Evolutionary conservation across 1,140 invertebrate species (phyloP).

Genomic region (Leptinotarsa undecemlineata): DNA sequence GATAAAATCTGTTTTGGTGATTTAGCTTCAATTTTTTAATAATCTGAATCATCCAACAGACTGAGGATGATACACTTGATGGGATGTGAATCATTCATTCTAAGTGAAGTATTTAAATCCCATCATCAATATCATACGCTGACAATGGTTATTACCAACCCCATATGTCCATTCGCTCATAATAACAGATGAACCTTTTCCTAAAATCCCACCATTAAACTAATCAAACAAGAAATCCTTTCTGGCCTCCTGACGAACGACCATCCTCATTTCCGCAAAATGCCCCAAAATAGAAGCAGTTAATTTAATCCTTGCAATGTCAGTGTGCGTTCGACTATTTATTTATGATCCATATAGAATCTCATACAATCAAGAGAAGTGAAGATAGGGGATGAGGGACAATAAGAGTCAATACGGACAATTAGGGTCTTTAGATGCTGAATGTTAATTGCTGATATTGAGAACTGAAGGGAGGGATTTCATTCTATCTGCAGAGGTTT

Average conservation of each 20-base stretch:
- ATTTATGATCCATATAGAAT: conserved; percentile 20
- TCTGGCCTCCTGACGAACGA: conserved; percentile 3
- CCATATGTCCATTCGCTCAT: background rate
- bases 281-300: conserved; percentile 15
- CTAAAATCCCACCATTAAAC: conserved; percentile 14
- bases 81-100: too few relatives aligned
- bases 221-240: conserved; percentile 13
- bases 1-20: too few relatives aligned
- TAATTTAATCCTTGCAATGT: conserved; percentile 16
- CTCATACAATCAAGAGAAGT: conserved; percentile 3
- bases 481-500: background rate
- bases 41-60: too few relatives aligned
- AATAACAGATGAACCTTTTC: conserved; percentile 3
- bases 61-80: too few relatives aligned
- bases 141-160: background rate
- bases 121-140: too few relatives aligned
- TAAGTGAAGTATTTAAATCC: too few relatives aligned
- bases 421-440: conserved; percentile 7
- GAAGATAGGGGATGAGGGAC: conserved; percentile 8
- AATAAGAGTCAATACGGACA: conserved; percentile 14
- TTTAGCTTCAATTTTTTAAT: too few relatives aligned
- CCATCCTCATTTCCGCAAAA: conserved; percentile 13
- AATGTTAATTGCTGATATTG: too few relatives aligned
- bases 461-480: background rate
- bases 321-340: background rate